phyloP scores from a whole-genome alignment of 23 tunicate species.

The Ciona savignyi region DNA sequence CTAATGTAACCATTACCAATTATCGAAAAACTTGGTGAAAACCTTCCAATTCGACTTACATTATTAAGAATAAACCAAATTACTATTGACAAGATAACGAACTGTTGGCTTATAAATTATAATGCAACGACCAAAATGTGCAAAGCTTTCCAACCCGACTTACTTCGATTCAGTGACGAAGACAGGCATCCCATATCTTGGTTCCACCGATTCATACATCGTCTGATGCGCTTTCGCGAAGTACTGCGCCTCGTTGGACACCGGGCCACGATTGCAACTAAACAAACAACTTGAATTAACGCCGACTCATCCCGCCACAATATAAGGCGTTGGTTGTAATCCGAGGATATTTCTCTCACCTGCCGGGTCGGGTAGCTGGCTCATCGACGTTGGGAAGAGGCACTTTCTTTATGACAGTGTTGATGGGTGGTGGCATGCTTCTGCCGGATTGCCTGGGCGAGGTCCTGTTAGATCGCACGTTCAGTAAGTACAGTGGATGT shows the following conservation, averaged over 20 bases:
- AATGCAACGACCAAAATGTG: too few species aligned
- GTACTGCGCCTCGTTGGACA: conserved; percentile 23
- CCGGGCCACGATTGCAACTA: conserved; percentile 20
- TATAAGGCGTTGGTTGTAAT: too few species aligned
- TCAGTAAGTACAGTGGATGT: too few species aligned
- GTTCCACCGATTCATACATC: conserved; percentile 49
- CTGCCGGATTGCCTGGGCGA: neutral
- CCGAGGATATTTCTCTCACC: conserved; percentile 21
- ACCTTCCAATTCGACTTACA: too few species aligned
- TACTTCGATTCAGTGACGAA: conserved; percentile 35
- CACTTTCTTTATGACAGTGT: conserved; percentile 10
- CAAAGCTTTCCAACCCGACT: too few species aligned
- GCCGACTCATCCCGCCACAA: too few species aligned
- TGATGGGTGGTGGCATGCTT: neutral
- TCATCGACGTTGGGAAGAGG: conserved; percentile 20
- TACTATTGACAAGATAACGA: too few species aligned
- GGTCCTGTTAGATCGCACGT: neutral
- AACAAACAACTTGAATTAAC: neutral
- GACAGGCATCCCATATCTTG: conserved; percentile 23
- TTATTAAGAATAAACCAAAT: too few species aligned
- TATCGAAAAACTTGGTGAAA: too few species aligned
- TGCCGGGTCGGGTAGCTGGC: conserved; percentile 30
- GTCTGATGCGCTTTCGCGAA: conserved; percentile 53
- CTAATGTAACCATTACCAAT: too few species aligned
- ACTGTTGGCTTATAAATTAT: too few species aligned